Evolutionary conservation across 1,140 invertebrate species (phyloP), one percentile per base, ranked within the genome.

Genomic region (Drosophila nigrodunni): DNA sequence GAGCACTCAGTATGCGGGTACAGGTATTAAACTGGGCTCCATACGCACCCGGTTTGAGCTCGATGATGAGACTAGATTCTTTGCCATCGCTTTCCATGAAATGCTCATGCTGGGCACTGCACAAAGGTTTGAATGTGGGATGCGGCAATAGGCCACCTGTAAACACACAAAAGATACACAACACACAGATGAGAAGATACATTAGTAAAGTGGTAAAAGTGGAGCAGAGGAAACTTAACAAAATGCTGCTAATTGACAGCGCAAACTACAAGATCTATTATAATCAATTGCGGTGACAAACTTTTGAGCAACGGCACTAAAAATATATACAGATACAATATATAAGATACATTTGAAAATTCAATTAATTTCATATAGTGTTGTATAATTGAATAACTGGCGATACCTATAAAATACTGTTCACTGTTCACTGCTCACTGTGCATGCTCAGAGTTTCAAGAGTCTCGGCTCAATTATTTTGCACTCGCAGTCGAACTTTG

Each of bases 61-160:
- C 91, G 11, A 92, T 82, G 66, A 92, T 89, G 18, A 92, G 80
- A 74, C 92, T 92, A 72, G 92, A 92, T 65, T 92, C 89, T 50
- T 83, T 88, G 58, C 91, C 92, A 11, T 92, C 90, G 62, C 90
- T 92, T 49, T 91, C 85, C 49, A 92, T 89, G 74, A 92, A 92
- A 44, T 90, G 91, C 66, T 92, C 91, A 6, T 91, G 82, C 77
- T 92, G 91, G 5, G 62, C 70, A 25, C 75, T 90, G 76, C 91
- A 92, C 43, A 92, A 71, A 9, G 88, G 91, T 60, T 92, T 92
- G 47, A 92, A 91, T 30, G 78, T 80, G 0, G 87, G 89, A 66
- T 86, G 82, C 34, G 91, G 77, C 46, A 79, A 74, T 49, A 78
- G 68, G 61, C 87, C 90, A 58, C 90, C 91, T 92, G 74, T n/a